Percentiles rank a stretch among this genome's conserved stretches.
Conservation (phyloP, 2,797 vertebrate species). For the Anomalospiza imberbis region DNA sequence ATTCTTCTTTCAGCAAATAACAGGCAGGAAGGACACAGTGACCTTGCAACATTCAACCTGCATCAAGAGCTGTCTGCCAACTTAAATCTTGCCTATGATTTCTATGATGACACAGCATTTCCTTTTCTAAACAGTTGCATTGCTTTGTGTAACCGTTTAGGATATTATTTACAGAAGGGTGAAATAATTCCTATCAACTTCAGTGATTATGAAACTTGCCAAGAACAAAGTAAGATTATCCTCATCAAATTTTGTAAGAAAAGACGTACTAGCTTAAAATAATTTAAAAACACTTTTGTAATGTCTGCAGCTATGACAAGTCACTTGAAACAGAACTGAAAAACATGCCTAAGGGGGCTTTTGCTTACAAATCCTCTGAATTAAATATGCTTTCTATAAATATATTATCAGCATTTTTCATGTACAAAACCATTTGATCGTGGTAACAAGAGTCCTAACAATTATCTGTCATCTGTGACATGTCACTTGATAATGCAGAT, state of each 20-base stretch:
- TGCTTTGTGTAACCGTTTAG: not conserved
- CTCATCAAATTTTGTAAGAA: not conserved
- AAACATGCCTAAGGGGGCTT: not conserved
- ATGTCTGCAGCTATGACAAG: not conserved
- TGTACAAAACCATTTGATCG: not conserved
- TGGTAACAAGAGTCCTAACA: not conserved
- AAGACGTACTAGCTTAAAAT: not conserved
- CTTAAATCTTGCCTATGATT: not conserved
- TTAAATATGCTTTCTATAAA: not conserved
- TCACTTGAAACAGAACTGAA: not conserved
- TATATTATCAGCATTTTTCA: not conserved
- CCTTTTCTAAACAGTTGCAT: not conserved
- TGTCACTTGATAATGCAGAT: not conserved
- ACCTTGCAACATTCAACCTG: slow-evolving; percentile 22
- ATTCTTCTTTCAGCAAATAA: slow-evolving; percentile 33
- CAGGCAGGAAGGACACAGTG: not conserved
- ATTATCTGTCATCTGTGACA: not conserved
- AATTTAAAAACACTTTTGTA: not conserved
- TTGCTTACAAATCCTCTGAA: not conserved
- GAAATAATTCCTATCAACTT: not conserved
- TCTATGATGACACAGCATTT: not conserved
- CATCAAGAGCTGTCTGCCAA: not conserved
- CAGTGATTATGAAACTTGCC: not conserved
- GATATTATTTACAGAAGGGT: not conserved
- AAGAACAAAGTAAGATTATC: not conserved